These are phyloP conservation scores for Eupithecia tripunctaria DNA, from an alignment of 2,888 invertebrate species.

Conservation along the genomic window DNA sequence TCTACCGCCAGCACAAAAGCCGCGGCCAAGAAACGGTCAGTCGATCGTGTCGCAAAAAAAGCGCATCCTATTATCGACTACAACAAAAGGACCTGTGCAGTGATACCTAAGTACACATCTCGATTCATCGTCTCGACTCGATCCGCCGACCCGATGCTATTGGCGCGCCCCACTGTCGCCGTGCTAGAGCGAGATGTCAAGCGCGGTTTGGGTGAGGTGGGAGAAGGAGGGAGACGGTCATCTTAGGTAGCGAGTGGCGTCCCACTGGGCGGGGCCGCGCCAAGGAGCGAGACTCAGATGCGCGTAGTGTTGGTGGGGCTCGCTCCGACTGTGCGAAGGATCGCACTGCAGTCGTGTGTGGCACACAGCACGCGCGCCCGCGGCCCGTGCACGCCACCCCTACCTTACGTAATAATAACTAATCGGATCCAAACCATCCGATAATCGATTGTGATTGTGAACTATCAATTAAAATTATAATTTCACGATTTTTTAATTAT, in stretches of 20 bases:
- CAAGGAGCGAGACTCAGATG: conserved; percentile 85
- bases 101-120: conserved; percentile 85
- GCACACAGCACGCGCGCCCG: conserved; percentile 79
- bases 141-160: conserved; percentile 83
- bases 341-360: conserved; percentile 85
- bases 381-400: conserved; percentile 67
- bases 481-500: conserved; percentile 50
- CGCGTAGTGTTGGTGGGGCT: conserved; percentile 86
- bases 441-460: conserved; percentile 80
- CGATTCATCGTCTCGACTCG: conserved; percentile 84
- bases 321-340: conserved; percentile 83
- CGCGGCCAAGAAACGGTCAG: conserved; percentile 63
- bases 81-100: conserved; percentile 84
- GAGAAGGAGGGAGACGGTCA: conserved; percentile 81
- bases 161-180: conserved; percentile 84
- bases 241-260: conserved; percentile 83
- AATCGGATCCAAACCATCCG: conserved; percentile 73
- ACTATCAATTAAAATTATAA: conserved; percentile 61
- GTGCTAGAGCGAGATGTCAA: conserved; percentile 70
- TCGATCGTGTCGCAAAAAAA: conserved; percentile 80
- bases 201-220: conserved; percentile 56
- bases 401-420: conserved; percentile 82
- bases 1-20: conserved; percentile 42
- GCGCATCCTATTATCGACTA: conserved; percentile 85
- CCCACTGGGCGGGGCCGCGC: conserved; percentile 86